These are phyloP conservation scores for Cynodonichthys magdalenae DNA, from an alignment of 2,797 vertebrate species.

Conservation along the genomic window DNA sequence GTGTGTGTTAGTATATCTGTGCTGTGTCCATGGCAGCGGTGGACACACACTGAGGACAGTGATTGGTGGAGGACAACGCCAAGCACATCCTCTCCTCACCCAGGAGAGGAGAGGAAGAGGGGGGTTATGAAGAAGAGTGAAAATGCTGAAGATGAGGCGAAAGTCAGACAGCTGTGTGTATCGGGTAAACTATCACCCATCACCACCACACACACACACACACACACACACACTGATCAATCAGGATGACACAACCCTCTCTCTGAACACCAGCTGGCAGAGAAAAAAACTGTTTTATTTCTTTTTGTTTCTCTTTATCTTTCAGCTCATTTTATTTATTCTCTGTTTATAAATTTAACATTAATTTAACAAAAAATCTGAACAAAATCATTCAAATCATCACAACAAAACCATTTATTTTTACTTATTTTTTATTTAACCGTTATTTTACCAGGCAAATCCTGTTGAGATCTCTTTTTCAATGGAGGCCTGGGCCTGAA, in stretches of 20 bases:
- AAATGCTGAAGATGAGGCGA: constrained; percentile 51
- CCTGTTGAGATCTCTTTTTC: no score
- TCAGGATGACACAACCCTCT: constrained; percentile 60
- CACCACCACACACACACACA: constrained; percentile 38
- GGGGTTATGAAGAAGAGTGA: constrained; percentile 56
- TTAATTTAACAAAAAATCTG: no score
- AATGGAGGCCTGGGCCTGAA: no score
- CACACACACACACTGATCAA: constrained; percentile 62
- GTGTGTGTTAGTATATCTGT: constrained; percentile 40
- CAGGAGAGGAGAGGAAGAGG: constrained; percentile 43
- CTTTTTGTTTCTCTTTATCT: no score
- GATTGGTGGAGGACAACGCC: constrained; percentile 74
- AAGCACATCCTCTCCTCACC: constrained; percentile 75
- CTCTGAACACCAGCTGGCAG: no score
- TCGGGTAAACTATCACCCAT: constrained; percentile 52
- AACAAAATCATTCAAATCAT: no score
- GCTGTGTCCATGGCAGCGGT: constrained; percentile 72
- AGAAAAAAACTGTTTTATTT: no score
- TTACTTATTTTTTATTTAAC: no score
- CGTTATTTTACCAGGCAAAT: no score
- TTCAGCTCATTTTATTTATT: no score
- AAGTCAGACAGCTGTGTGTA: constrained; percentile 50
- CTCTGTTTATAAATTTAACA: no score
- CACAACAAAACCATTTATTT: no score
- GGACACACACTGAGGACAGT: constrained; percentile 78